Percentiles rank a stretch among this genome's conserved stretches.
phyloP scores from a whole-genome alignment of 2,113 vertebrate species.

The Eira barbara region DNA sequence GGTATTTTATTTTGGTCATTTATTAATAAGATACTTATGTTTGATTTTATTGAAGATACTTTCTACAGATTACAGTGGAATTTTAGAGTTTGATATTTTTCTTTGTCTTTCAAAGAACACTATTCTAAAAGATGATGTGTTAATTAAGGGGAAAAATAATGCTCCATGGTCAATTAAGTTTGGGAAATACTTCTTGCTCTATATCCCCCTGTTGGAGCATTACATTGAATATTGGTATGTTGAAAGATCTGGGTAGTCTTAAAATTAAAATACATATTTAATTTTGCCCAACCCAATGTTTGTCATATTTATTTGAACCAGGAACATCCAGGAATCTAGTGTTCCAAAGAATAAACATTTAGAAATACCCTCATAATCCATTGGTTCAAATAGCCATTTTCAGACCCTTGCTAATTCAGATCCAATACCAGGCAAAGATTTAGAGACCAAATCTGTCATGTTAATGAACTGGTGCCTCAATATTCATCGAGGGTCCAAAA shows the following conservation, averaged over 20 bases:
- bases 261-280: neutral
- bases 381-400: neutral
- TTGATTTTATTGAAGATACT: neutral
- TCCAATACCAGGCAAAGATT: neutral
- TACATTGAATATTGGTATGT: neutral
- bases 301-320: neutral
- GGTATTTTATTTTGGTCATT: constrained; percentile 17
- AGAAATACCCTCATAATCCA: neutral
- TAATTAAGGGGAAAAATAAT: neutral
- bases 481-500: neutral
- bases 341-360: neutral
- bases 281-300: neutral
- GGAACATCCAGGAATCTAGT: neutral
- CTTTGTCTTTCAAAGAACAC: neutral
- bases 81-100: neutral
- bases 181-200: neutral
- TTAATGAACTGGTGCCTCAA: neutral
- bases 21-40: neutral
- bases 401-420: neutral
- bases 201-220: neutral
- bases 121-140: neutral
- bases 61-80: neutral
- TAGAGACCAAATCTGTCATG: neutral
- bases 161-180: neutral
- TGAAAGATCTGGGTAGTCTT: neutral